Percentiles rank a stretch among this genome's conserved stretches.
Evolutionary conservation across 2,797 vertebrate genomes (phyloP).

Genomic region (Carduelis carduelis): DNA sequence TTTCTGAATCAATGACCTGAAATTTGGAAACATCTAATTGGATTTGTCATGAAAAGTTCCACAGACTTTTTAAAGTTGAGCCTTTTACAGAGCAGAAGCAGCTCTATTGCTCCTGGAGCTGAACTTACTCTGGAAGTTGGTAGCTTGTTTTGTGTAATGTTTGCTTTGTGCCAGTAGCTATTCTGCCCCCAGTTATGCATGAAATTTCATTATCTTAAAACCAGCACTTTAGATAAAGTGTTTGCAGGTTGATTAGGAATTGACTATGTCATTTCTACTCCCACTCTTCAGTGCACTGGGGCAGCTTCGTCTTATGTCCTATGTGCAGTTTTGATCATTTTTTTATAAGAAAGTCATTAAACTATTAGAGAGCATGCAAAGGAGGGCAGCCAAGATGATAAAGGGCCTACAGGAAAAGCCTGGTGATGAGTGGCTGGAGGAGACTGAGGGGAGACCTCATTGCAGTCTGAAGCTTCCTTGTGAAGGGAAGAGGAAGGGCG

Average conservation of each 20-base stretch:
- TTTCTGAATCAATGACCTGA: background rate
- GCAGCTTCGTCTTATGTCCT: background rate
- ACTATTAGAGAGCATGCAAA: background rate
- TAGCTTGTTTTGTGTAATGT: background rate
- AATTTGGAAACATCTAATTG: background rate
- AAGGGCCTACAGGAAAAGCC: background rate
- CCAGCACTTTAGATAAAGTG: background rate
- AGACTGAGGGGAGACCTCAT: background rate
- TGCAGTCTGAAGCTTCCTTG: accelerated
- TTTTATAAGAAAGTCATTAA: background rate
- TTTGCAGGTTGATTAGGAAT: background rate
- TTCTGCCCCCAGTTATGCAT: background rate
- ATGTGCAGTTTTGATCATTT: background rate
- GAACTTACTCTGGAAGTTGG: background rate
- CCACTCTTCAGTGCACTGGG: background rate
- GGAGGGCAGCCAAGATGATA: background rate
- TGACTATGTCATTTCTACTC: background rate
- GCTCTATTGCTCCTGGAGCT: background rate
- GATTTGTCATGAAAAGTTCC: background rate
- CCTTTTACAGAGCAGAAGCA: background rate
- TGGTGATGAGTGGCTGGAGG: background rate
- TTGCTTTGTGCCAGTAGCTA: background rate
- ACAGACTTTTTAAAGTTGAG: background rate
- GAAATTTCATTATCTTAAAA: background rate
- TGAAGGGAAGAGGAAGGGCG: background rate